A percentile compares a stretch with the other conserved stretches of the same genome.
Evolutionary conservation across 2,797 vertebrate genomes (phyloP).

Genomic region (Sebastes miniatus): DNA sequence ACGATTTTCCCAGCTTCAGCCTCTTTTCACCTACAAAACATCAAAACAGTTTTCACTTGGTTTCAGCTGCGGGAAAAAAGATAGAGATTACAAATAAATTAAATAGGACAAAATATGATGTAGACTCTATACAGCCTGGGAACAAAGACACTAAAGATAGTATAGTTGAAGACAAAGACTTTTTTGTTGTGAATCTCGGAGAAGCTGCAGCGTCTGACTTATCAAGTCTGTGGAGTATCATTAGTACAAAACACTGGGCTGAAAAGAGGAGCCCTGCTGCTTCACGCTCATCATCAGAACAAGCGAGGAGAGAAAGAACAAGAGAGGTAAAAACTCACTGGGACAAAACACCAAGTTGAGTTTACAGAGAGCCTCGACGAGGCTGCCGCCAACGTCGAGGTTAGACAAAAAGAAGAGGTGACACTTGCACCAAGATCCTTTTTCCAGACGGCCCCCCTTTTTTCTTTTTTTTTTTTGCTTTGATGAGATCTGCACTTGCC

Average conservation of each 20-base stretch:
- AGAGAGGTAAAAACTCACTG: background rate
- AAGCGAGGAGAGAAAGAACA: background rate
- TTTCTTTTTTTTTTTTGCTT: background rate
- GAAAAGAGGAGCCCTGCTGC: background rate
- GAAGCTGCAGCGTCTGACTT: constrained; percentile 11
- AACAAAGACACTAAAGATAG: background rate
- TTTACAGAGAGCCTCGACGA: background rate
- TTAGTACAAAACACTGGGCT: constrained; percentile 23
- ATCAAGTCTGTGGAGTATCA: constrained; percentile 30
- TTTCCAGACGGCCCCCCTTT: background rate
- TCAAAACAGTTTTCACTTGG: background rate
- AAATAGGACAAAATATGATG: constrained; percentile 12
- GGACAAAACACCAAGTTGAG: background rate
- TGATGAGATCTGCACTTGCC: constrained; percentile 37
- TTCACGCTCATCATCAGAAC: background rate
- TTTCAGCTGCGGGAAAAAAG: background rate
- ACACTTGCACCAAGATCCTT: background rate
- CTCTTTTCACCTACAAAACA: constrained; percentile 5
- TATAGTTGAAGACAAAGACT: background rate
- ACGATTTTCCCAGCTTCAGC: background rate
- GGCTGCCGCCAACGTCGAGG: background rate
- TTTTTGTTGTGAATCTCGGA: background rate
- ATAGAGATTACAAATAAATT: background rate
- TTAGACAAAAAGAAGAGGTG: constrained; percentile 10
- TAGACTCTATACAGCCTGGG: background rate